Percentiles rank a stretch among this genome's conserved stretches.
Conservation (phyloP, 1,140 invertebrate genomes). For the Cotesia chilonis region DNA sequence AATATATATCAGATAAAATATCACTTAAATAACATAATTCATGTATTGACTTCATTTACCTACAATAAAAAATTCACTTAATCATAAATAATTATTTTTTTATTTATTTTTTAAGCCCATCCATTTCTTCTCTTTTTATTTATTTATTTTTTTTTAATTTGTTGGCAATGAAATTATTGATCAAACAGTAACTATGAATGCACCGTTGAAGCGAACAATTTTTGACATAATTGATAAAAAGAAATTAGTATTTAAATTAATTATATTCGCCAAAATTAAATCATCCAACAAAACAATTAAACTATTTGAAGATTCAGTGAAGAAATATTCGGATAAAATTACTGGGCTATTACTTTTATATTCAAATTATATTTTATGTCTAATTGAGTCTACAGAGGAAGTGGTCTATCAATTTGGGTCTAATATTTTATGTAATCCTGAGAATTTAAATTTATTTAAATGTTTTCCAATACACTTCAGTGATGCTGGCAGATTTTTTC, state of each 20-base stretch:
- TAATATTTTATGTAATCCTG: slow-evolving; percentile 20
- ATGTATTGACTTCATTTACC: too few relatives aligned
- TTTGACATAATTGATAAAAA: slow-evolving; percentile 18
- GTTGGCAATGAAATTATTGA: slow-evolving; percentile 10
- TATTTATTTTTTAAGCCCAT: not conserved
- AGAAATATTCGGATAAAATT: slow-evolving; percentile 29
- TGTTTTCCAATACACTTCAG: slow-evolving; percentile 33
- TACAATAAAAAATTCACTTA: too few relatives aligned
- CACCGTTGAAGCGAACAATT: slow-evolving; percentile 23
- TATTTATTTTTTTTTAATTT: not conserved
- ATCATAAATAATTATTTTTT: not conserved
- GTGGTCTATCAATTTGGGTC: slow-evolving; percentile 31
- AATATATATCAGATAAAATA: slow-evolving; percentile 1
- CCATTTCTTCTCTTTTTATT: not conserved
- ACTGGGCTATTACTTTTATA: slow-evolving; percentile 37
- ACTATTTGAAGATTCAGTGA: slow-evolving; percentile 20
- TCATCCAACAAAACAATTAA: slow-evolving; percentile 26
- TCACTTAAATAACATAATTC: not conserved
- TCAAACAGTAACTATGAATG: slow-evolving; percentile 37
- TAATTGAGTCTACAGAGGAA: slow-evolving; percentile 37
- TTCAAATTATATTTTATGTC: slow-evolving; percentile 29
- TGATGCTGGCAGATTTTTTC: slow-evolving; percentile 31
- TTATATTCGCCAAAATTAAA: slow-evolving; percentile 26
- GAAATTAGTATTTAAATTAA: slow-evolving; percentile 22
- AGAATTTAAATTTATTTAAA: slow-evolving; percentile 23